Percentiles rank a stretch among this genome's conserved stretches.
phyloP scores from a whole-genome alignment of 1,140 invertebrate species.

The Musca domestica region DNA sequence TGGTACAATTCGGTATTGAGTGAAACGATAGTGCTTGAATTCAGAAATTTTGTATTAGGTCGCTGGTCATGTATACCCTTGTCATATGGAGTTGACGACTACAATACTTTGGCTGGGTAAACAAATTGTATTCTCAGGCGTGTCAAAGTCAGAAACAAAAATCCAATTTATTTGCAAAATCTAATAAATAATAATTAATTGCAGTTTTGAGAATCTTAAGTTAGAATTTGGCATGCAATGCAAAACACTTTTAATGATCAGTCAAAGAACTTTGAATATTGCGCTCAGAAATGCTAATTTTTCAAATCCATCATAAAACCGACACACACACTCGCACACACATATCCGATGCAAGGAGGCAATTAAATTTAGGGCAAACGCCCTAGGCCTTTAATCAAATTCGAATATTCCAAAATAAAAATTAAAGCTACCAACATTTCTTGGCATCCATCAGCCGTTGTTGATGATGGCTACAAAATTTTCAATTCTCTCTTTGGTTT shows the following conservation, averaged over 20 bases:
- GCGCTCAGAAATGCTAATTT: not conserved
- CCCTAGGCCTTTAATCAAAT: conserved; percentile 13
- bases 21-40: too few species aligned
- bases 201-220: not conserved
- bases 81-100: too few species aligned
- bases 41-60: too few species aligned
- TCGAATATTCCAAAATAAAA: not conserved
- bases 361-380: not conserved
- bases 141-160: too few species aligned
- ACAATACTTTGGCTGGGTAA: too few species aligned
- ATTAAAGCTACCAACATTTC: not conserved
- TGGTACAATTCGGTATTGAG: too few species aligned
- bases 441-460: not conserved
- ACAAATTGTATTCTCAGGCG: too few species aligned
- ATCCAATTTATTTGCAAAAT: too few species aligned
- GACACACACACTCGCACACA: not conserved
- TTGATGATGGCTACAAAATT: not conserved
- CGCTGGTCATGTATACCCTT: too few species aligned
- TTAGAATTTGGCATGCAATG: conserved; percentile 2
- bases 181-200: conserved; percentile 15
- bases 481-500: too few species aligned
- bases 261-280: too few species aligned
- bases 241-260: too few species aligned
- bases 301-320: not conserved
- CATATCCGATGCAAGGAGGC: not conserved